These are phyloP conservation scores for Macheiramphus alcinus DNA, from an alignment of 2,113 vertebrate genomes.

Conservation along the genomic window DNA sequence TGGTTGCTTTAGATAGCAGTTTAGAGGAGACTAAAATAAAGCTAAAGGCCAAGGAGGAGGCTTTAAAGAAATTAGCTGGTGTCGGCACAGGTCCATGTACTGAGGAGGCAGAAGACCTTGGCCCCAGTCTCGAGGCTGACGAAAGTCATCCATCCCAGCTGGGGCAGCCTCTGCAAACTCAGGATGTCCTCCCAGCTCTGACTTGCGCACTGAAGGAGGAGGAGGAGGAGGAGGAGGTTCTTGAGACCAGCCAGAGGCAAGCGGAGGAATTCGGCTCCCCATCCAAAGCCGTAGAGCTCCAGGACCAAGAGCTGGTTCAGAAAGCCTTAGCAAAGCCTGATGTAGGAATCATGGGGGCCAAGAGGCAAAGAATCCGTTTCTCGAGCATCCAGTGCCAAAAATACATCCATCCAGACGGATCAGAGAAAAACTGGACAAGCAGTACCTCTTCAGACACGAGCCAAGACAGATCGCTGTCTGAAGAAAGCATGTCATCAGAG, in stretches of 20 bases:
- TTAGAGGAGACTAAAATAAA: conserved; percentile 87
- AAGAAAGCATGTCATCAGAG: conserved; percentile 78
- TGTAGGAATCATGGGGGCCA: conserved; percentile 72
- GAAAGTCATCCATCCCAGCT: conserved; percentile 72
- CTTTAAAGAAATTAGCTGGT: conserved; percentile 75
- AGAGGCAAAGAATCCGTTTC: conserved; percentile 90
- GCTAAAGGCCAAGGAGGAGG: conserved; percentile 82
- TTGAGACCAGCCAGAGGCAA: conserved; percentile 47
- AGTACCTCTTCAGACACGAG: conserved; percentile 75
- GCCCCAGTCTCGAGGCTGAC: conserved; percentile 68
- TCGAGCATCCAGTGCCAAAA: conserved; percentile 93
- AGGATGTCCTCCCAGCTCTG: conserved; percentile 32
- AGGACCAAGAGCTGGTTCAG: conserved; percentile 56
- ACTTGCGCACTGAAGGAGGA: conserved; percentile 31
- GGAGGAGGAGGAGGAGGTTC: conserved; percentile 39
- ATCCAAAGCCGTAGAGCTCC: conserved; percentile 6
- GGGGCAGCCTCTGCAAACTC: conserved; percentile 72
- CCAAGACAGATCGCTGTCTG: conserved; percentile 72
- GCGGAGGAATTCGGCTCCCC: not conserved
- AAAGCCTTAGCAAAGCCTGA: conserved; percentile 69
- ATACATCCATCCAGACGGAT: conserved; percentile 78
- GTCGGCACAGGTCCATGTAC: conserved; percentile 46
- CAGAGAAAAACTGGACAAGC: conserved; percentile 74
- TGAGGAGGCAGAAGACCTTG: conserved; percentile 73
- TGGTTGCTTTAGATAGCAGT: conserved; percentile 83